Conservation (phyloP, 2,113 vertebrate genomes). For the Ophiodon elongatus region DNA sequence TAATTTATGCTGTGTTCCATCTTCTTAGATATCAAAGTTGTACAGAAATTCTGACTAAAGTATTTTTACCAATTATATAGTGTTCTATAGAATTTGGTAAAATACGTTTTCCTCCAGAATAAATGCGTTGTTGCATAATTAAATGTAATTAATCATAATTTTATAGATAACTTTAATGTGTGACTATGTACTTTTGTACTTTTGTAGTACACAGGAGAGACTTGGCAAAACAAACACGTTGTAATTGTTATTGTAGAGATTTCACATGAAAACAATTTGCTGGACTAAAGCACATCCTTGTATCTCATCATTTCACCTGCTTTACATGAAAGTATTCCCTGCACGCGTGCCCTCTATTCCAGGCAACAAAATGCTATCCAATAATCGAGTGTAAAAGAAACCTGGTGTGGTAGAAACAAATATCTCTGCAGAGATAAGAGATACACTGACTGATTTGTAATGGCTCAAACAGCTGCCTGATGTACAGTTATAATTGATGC, state of each 20-base stretch:
- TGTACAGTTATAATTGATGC: slow-evolving; percentile 58
- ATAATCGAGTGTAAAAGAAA: slow-evolving; percentile 15
- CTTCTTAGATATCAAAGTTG: neutral
- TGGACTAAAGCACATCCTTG: neutral
- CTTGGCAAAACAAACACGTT: neutral
- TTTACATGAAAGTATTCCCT: neutral
- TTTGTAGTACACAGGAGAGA: neutral
- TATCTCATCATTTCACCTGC: neutral
- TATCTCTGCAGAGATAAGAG: slow-evolving; percentile 31
- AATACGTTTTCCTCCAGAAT: neutral
- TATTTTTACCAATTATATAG: neutral
- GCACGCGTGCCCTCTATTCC: neutral
- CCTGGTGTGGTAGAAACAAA: slow-evolving; percentile 13
- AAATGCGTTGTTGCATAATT: neutral
- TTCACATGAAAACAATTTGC: neutral
- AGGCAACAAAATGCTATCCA: neutral
- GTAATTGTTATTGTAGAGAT: neutral
- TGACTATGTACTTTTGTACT: neutral
- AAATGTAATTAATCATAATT: neutral
- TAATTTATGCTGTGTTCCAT: no score
- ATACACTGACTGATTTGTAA: slow-evolving; percentile 46
- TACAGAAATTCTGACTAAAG: no score
- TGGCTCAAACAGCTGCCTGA: slow-evolving; percentile 65
- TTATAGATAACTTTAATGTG: neutral
- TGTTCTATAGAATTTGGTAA: neutral